Conservation (phyloP, 2,888 invertebrate species). For the Agrenia bidenticulata region DNA sequence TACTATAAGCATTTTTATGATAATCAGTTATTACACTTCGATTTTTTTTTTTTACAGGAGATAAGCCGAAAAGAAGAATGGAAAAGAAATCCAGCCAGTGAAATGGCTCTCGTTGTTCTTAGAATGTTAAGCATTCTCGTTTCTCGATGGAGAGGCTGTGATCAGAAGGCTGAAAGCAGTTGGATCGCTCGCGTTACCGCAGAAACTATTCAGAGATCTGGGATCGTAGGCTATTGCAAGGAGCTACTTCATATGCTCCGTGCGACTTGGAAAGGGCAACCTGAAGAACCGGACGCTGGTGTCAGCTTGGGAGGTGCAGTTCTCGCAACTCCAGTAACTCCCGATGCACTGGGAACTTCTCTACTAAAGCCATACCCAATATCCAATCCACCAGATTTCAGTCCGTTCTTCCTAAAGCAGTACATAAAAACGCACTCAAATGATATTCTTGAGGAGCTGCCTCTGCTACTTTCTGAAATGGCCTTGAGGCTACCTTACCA, state of each 20-base stretch:
- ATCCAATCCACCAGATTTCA: slow-evolving; percentile 76
- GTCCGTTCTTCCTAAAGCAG: slow-evolving; percentile 88
- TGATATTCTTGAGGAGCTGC: slow-evolving; percentile 92
- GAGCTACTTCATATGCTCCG: slow-evolving; percentile 48
- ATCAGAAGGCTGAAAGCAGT: slow-evolving; percentile 48
- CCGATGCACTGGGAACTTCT: slow-evolving; percentile 31
- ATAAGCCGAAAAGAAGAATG: slow-evolving; percentile 43
- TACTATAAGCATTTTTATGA: slow-evolving; percentile 3
- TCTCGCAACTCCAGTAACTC: slow-evolving; percentile 21
- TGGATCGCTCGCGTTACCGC: slow-evolving; percentile 52
- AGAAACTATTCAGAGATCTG: slow-evolving; percentile 45
- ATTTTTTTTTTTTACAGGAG: slow-evolving; percentile 26
- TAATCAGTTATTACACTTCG: no score
- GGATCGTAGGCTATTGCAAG: slow-evolving; percentile 49
- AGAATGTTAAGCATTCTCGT: slow-evolving; percentile 52
- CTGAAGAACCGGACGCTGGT: slow-evolving; percentile 27
- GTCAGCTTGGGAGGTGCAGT: neutral
- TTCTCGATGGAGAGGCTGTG: slow-evolving; percentile 49
- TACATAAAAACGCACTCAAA: slow-evolving; percentile 88
- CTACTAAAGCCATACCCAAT: slow-evolving; percentile 44
- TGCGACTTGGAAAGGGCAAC: slow-evolving; percentile 50
- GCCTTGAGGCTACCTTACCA: slow-evolving; percentile 90
- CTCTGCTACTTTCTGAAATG: slow-evolving; percentile 92
- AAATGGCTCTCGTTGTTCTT: slow-evolving; percentile 50
- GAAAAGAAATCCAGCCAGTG: slow-evolving; percentile 45